Conservation (phyloP, 2,113 vertebrate genomes). For the Micronisus gabar region DNA sequence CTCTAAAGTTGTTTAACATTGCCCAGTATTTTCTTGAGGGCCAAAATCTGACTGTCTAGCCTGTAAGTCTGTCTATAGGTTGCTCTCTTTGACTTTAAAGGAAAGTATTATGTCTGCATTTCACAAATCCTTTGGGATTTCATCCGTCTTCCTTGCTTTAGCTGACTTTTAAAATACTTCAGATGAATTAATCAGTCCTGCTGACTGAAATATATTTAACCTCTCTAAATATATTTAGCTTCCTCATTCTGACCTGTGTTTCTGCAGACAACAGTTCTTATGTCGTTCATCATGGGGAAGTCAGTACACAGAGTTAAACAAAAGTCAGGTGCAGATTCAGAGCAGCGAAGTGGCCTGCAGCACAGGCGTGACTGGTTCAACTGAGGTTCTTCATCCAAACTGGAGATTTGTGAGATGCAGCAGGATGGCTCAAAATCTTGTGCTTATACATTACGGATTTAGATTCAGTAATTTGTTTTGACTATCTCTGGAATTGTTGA, state of each 20-base stretch:
- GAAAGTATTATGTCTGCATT: not conserved
- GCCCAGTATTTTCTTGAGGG: not conserved
- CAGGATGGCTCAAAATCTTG: not conserved
- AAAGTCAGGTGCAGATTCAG: not conserved
- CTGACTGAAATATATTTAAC: not conserved
- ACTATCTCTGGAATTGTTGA: not conserved
- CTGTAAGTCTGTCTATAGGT: not conserved
- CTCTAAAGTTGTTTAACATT: not conserved
- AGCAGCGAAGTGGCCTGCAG: not conserved
- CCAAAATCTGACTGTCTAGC: not conserved
- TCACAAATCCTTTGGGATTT: not conserved
- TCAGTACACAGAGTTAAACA: not conserved
- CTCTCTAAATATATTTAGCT: not conserved
- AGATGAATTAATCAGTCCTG: not conserved
- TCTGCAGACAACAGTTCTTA: not conserved
- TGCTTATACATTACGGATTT: not conserved
- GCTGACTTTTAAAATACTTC: not conserved
- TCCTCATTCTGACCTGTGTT: not conserved
- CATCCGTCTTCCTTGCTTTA: not conserved
- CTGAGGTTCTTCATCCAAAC: not conserved
- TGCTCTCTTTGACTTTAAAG: not conserved
- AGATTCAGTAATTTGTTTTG: not conserved
- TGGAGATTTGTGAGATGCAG: not conserved
- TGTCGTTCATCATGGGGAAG: not conserved
- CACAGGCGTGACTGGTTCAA: not conserved